Percentiles rank a stretch among this genome's conserved stretches.
Conservation (phyloP, 2,113 vertebrate genomes). For the Platycercus adscitus region DNA sequence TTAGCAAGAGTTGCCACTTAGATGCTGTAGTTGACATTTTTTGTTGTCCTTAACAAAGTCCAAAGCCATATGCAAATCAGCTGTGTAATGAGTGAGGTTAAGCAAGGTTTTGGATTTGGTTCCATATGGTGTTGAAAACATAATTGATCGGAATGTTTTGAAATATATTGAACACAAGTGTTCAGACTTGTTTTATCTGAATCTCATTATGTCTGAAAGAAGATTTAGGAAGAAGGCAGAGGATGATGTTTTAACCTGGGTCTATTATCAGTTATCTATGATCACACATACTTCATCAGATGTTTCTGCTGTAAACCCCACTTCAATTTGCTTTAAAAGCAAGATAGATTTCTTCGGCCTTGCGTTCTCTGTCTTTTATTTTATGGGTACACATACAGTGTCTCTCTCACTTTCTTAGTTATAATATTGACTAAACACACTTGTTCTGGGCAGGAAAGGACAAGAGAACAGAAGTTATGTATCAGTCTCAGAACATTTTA, state of each 20-base stretch:
- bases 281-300: constrained; percentile 21
- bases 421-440: neutral
- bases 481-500: neutral
- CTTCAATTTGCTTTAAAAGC: neutral
- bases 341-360: constrained; percentile 3
- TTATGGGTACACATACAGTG: neutral
- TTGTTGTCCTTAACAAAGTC: constrained; percentile 23
- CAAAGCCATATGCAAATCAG: constrained; percentile 53
- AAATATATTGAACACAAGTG: neutral
- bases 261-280: neutral
- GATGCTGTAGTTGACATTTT: constrained; percentile 17
- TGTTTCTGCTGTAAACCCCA: neutral
- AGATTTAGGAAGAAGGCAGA: constrained; percentile 22
- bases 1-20: constrained; percentile 32
- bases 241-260: neutral
- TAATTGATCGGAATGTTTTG: constrained; percentile 56
- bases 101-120: constrained; percentile 21
- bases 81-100: constrained; percentile 37
- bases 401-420: neutral
- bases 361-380: neutral
- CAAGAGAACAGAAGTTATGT: neutral
- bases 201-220: constrained; percentile 20
- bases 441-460: neutral
- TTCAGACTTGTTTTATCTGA: constrained; percentile 28
- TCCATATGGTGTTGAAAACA: constrained; percentile 42